These are phyloP conservation scores for Anhinga rufa DNA, from an alignment of 2,113 vertebrate genomes.

Conservation along the genomic window DNA sequence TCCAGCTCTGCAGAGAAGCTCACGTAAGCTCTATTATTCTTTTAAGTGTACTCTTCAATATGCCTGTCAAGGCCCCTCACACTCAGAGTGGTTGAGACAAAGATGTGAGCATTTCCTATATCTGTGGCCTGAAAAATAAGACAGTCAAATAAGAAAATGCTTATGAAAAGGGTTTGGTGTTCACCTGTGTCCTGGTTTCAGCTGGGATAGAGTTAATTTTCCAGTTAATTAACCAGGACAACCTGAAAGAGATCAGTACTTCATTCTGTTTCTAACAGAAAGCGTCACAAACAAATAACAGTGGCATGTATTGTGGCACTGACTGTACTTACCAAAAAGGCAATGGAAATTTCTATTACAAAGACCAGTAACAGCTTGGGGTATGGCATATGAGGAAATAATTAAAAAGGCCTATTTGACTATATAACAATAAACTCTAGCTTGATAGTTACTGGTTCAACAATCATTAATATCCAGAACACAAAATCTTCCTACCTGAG, in stretches of 20 bases:
- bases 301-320: background rate
- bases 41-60: background rate
- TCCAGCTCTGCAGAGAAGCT: background rate
- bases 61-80: background rate
- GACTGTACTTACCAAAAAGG: background rate
- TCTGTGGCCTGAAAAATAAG: background rate
- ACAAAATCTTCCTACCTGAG: background rate
- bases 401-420: background rate
- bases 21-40: background rate
- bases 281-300: background rate
- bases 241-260: background rate
- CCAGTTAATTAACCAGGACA: too few relatives aligned
- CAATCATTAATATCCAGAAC: background rate
- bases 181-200: too few relatives aligned
- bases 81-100: background rate
- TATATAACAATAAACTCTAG: background rate
- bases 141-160: background rate
- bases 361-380: background rate
- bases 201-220: too few relatives aligned
- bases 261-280: background rate
- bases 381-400: background rate
- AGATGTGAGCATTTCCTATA: background rate
- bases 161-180: background rate
- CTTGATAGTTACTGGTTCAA: background rate
- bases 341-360: background rate